Base-by-base conservation (phyloP, 92 coral and sea anemone genomes). In the Phenganax stokvisi region DNA sequence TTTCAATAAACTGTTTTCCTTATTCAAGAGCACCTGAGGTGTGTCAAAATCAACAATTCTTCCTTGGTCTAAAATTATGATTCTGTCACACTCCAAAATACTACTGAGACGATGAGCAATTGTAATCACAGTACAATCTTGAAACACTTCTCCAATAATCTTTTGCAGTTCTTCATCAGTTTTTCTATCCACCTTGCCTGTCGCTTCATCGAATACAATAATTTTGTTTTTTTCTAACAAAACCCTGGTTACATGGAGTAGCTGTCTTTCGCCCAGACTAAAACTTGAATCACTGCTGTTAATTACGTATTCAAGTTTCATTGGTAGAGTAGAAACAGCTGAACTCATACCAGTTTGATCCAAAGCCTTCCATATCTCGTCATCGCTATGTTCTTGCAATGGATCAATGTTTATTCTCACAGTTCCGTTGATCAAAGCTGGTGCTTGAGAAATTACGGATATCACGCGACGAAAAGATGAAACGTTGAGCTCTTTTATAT, bases 131-230 rank as follows among this genome's bases (percentile, higher is more conserved):
- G 71, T 65, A 17, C 28, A 37, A 37, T 37, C 47, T 37, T 37
- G 47, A 6, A 37, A 37, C 47, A 37, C 47, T 37, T 37, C 47
- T 37, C 47, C 47, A 37, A 37, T 37, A 37, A 37, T 37, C 47
- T 37, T 37, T 37, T 37, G 47, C 47, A 37, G 5, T 37, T 2
- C 47, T 37, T 37, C 47, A 37, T 37, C 47, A 37, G 47, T 37
- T 37, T 37, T 65, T 12, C 6, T 17, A 44, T 65, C 71, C 15
- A 65, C 71, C 27, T 65, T 65, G 31, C 71, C 71, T 17, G 71
- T 65, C 10, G 71, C 71, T 65, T 65, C 71, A 65, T 65, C 71
- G 7, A 65, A 65, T 28, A 65, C 27, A 65, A 65, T 65, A 65
- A 65, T 65, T 17, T 65, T 65, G 71, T 10, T 65, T 44, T 65